Base-by-base conservation (phyloP, 2,113 vertebrate genomes). In the Pseudorasbora parva region DNA sequence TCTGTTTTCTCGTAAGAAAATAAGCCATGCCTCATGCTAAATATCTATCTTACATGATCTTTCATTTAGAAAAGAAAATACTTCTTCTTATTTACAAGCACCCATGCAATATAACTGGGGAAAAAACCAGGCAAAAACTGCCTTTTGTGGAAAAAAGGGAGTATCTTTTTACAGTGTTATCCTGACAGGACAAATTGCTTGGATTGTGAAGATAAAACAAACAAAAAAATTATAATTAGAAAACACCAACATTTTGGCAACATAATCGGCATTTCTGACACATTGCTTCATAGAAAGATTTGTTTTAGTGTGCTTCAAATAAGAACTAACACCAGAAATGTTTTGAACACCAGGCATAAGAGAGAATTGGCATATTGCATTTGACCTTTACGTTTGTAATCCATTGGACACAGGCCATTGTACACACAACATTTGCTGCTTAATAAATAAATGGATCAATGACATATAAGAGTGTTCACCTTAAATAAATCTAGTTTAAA, bases 21-120 rank as follows among this genome's bases (percentile, higher is more conserved):
- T 98, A 99, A 98, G 96, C 97, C 97, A 98, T 98, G 97, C 97
- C 97, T 97, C 97, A 99, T 98, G 97, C 97, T 98, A 99, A 98
- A 99, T 98, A 99, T 98, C 98, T 98, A 98, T 97, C 96, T 97
- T 98, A 98, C 97, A 97, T 96, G 96, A 96, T 98, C 95, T 98
- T 95, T 96, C 95, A 97, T 96, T 97, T 93, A 93, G 97, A 95
- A 96, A 96, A 96, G 90, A 96, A 97, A 94, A 94, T 97, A 95
- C 96, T 94, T 95, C 92, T 95, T 96, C 93, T 93, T 92, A 95
- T 93, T 95, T 95, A 94, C 95, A 95, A 95, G 95, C 96, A 97
- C 96, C 97, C 96, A 98, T 98, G 97, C 97, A 97, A 91, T 86
- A 95, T 94, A 95, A 96, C 96, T 95, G 93, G n/a, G n/a, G n/a